Base-by-base conservation (phyloP, 1,140 invertebrate species). In the Polypedilum vanderplanki region DNA sequence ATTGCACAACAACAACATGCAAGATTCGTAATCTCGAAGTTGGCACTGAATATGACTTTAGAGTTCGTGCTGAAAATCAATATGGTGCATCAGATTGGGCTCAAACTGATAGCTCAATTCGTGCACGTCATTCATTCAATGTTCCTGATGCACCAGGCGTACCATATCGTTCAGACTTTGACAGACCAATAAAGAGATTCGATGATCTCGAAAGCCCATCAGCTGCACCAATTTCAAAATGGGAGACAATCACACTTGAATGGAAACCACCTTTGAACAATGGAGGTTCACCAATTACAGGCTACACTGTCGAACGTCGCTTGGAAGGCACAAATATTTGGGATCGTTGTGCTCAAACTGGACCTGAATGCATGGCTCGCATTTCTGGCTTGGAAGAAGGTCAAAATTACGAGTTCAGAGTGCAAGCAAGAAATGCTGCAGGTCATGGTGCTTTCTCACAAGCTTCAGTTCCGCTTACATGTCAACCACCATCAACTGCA, bases 1-100 rank as follows among this genome's bases (percentile, higher is more conserved):
- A 96, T 80, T 90, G 96, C 33, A 92, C 93, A 7, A 91, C 94
- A 74, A 90, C 95, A 79, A 92, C 94, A 83, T 87, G 93, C 73
- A 89, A 95, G 73, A 92, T 98, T 17, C 89, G 95, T 73, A 98
- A 98, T 82, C 84, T 99, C 33, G 90, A 89, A 1, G 90, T 98
- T 20, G 96, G 95, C 46, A 89, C 88, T 77, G 90, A 94, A 41
- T 99, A 99, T 82, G 97, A 99, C 78, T 99, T 99, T 88, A 88
- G 97, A 76, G 97, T 99, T 1, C 92, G 96, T 87, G 97, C 97
- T 75, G 97, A 99, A 83, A 99, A 99, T 84, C 90, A 95, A 79
- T 96, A 98, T 80, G 98, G 97, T 57, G 90, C 93, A 75, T 97
- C 96, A 33, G 97, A 99, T 77, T 95, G 96, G 7, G 91, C 91